Base-by-base conservation (phyloP, 2,113 vertebrate genomes). In the Mustela lutreola region DNA sequence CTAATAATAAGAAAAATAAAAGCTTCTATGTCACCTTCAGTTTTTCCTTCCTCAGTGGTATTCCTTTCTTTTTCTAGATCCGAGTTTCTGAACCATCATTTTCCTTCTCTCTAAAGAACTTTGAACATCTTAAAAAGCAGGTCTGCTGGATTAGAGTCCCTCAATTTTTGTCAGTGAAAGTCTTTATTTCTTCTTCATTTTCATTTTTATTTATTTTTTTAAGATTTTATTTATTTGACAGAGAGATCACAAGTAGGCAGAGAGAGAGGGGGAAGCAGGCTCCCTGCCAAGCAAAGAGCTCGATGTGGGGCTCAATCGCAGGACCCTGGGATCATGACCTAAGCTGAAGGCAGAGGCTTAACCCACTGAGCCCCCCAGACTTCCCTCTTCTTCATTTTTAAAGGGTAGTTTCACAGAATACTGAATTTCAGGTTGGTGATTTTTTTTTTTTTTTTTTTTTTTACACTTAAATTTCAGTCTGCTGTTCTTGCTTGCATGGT, bases 111-210 rank as follows among this genome's bases (percentile, higher is more conserved):
- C 28, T 58, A 45, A 92, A 73, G 7, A 45, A 82, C 65, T 83
- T 83, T 24, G 45, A 73, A 62, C 33, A 24, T 45, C 36, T 83
- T 92, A 50, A 15, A 73, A 60, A 39, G 21, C 50, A 60, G 14
- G 50, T 60, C 39, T 71, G 42, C 19, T 83, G 65, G 53, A 42
- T 82, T 82, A 92, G 5, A 82, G 58, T n/a, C 19, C 50, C 50
- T 73, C 79, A 82, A 0, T 60, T 73, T 83, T 73, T 60, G 79
- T 73, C 21, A 92, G 36, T 58, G 12, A 73, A 83, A n/a, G 36
- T 48, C 42, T 88, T 87, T 62, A 22, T 92, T 92, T 92, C 90
- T 71, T 31, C 65, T 83, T 83, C 53, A 83, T 31, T 83, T 92
- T 60, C 18, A 56, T 56, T 56, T 56, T 56, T 56, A 18, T 53